These are phyloP conservation scores for Troides aeacus DNA, from an alignment of 2,888 invertebrate species.

Conservation along the genomic window DNA sequence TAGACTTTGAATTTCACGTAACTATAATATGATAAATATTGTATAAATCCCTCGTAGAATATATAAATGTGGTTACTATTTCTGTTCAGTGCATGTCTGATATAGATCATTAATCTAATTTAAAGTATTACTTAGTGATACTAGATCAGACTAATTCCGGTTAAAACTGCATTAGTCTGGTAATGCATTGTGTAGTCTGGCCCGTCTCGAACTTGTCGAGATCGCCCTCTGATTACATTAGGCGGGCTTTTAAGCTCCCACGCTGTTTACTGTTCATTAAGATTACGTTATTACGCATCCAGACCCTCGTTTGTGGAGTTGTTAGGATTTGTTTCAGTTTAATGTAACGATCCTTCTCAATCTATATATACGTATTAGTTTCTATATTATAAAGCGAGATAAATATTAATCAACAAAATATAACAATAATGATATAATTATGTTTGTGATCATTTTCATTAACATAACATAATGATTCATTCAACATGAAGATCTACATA, in stretches of 20 bases:
- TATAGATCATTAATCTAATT: slow-evolving; percentile 16
- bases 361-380: neutral
- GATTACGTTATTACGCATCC: slow-evolving; percentile 6
- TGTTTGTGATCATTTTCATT: neutral
- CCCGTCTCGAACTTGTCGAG: slow-evolving; percentile 32
- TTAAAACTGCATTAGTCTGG: slow-evolving; percentile 33
- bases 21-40: too few species aligned
- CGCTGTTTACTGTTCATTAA: slow-evolving; percentile 14
- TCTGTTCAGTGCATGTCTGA: neutral
- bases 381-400: neutral
- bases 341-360: neutral
- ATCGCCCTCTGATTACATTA: slow-evolving; percentile 40
- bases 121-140: slow-evolving; percentile 16
- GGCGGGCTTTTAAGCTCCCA: slow-evolving; percentile 27
- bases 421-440: too few species aligned
- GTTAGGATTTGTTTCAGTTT: slow-evolving; percentile 1
- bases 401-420: too few species aligned
- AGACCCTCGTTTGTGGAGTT: neutral
- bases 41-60: too few species aligned
- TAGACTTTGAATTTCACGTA: too few species aligned
- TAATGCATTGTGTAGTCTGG: slow-evolving; percentile 35
- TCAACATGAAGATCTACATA: too few species aligned
- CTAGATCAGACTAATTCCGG: slow-evolving; percentile 9
- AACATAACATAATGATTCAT: too few species aligned
- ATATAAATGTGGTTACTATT: too few species aligned